Evolutionary conservation across 1,140 invertebrate genomes (phyloP), one percentile per base, ranked within the genome.

Genomic region (Zaprionus nigranus): DNA sequence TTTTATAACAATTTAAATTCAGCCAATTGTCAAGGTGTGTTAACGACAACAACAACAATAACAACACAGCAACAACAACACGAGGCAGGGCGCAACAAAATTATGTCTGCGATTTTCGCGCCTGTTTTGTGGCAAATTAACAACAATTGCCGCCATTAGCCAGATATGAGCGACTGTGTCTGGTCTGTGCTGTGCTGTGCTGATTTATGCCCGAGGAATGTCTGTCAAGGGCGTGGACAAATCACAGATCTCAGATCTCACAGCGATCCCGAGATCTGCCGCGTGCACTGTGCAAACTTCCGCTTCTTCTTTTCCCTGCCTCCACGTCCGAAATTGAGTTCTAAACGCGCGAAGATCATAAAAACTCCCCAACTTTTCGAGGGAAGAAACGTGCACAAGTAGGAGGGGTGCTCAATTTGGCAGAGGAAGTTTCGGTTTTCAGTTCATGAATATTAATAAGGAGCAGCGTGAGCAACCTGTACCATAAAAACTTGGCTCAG

Each of bases 1-100:
- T 90, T 90, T 85, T 90, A 90, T 81, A 90, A 82, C 82, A 90
- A 90, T 88, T 88, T 88, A 78, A 88, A 88, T 88, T 90, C 85
- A 90, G 72, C 62, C 85, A 90, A 88, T 88, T 88, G 86, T 71
- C 85, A 81, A 87, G 85, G 85, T 88, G 85, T 90, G 85, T 88
- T 88, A 66, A 63, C 56, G 63, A 46, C 66, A 60, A 51, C 64
- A 53, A 56, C 74, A 43, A 61, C 66, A 30, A 49, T 34, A 38
- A 30, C 59, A 24, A 22, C 46, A 11, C 26, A n/a, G n/a, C n/a
- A 30, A 49, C 40, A 38, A 30, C 59, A 24, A 22, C 46, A 11
- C 26, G 36, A 20, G 30, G 74, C 67, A 36, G 38, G 40, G 53
- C 38, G 20, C 59, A 20, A 56, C 30, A 64, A 68, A 81, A 81